Percentiles rank a stretch among this genome's conserved stretches.
phyloP scores from a whole-genome alignment of 2,888 invertebrate genomes.

The Trichopoda pennipes region DNA sequence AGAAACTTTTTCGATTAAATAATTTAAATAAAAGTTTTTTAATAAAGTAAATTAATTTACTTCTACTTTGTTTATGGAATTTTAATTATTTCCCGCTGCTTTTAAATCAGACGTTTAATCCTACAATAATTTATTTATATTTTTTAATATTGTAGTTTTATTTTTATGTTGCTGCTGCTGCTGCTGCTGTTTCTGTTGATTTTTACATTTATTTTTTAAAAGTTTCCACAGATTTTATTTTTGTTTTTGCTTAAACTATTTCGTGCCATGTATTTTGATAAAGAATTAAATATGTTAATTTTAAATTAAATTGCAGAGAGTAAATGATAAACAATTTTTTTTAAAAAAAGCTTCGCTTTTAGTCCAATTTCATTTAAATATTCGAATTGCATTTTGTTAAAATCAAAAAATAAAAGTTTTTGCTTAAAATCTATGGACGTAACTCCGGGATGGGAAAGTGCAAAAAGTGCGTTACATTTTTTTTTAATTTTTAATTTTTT shows the following conservation, averaged over 20 bases:
- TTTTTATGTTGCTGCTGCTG: constrained; percentile 16
- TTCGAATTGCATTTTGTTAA: constrained; percentile 1
- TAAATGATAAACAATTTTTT: constrained; percentile 28
- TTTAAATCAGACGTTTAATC: constrained; percentile 8
- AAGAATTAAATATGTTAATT: not conserved
- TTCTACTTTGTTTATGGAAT: not conserved
- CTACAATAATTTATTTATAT: constrained; percentile 6
- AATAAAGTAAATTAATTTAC: too few species aligned
- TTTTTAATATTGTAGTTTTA: not conserved
- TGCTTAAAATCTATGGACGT: constrained; percentile 81
- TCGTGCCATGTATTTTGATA: constrained; percentile 48
- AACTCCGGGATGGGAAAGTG: constrained; percentile 81
- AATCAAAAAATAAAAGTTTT: constrained; percentile 41
- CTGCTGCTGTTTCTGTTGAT: too few species aligned
- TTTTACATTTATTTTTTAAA: constrained; percentile 34
- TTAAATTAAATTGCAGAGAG: constrained; percentile 13
- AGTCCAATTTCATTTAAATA: constrained; percentile 38
- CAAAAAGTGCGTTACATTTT: constrained; percentile 77
- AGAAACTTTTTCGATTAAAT: too few species aligned
- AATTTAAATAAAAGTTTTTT: too few species aligned
- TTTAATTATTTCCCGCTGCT: too few species aligned
- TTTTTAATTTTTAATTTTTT: too few species aligned
- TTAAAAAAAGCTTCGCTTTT: constrained; percentile 62
- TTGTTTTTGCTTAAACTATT: constrained; percentile 29
- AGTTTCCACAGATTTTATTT: constrained; percentile 52